These are phyloP conservation scores for Darwinula stevensoni DNA, from an alignment of 2,888 invertebrate genomes.

Conservation along the genomic window DNA sequence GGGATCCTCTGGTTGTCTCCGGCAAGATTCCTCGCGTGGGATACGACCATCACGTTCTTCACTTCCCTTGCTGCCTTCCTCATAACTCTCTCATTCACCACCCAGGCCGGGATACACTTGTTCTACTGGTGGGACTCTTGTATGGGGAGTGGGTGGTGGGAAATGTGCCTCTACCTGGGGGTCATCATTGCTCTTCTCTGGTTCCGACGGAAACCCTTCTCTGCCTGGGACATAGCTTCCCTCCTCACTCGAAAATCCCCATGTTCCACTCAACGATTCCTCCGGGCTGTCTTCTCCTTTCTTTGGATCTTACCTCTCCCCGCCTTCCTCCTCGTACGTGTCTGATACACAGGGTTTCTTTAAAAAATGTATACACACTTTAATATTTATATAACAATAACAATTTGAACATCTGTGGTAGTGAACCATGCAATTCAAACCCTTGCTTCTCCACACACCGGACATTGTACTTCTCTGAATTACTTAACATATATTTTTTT, in stretches of 20 bases:
- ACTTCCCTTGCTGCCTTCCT: conserved; percentile 22
- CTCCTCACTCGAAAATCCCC: no score
- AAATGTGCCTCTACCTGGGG: conserved; percentile 37
- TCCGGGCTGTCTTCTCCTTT: conserved; percentile 12
- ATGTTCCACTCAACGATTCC: no score
- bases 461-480: no score
- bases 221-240: neutral
- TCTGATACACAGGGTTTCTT: no score
- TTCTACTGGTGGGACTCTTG: conserved; percentile 60
- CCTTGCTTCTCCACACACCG: no score
- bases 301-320: conserved; percentile 16
- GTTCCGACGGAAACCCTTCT: neutral
- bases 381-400: no score
- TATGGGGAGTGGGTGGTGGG: conserved; percentile 61
- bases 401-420: no score
- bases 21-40: conserved; percentile 38
- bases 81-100: no score
- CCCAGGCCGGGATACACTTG: conserved; percentile 40
- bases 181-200: neutral
- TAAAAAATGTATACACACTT: no score
- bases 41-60: conserved; percentile 50
- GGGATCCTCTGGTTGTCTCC: conserved; percentile 48
- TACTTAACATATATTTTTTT: no score
- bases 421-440: no score
- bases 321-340: conserved; percentile 3